Conservation (phyloP, 2,797 vertebrate species). For the Carduelis carduelis region DNA sequence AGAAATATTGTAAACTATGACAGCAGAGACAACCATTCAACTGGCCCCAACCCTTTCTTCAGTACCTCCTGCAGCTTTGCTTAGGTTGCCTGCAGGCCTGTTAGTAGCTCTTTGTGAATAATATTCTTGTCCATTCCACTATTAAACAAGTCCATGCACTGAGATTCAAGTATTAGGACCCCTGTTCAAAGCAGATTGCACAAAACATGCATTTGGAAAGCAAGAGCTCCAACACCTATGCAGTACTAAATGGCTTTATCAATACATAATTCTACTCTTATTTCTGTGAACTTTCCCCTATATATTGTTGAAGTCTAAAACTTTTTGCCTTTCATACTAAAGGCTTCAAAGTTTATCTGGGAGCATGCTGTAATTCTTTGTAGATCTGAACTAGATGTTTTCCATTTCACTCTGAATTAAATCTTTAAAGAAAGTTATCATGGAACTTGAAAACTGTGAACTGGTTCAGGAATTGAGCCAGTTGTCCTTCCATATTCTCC, state of each 20-base stretch:
- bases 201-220: not conserved
- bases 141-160: fast-evolving
- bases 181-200: not conserved
- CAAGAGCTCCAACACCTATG: not conserved
- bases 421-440: not conserved
- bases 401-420: not conserved
- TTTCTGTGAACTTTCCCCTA: not conserved
- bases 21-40: not conserved
- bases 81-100: not conserved
- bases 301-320: not conserved
- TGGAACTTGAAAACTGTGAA: not conserved
- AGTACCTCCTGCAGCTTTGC: not conserved
- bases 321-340: not conserved
- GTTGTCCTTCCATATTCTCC: not conserved
- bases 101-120: not conserved
- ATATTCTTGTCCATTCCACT: not conserved
- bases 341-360: not conserved
- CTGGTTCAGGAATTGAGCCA: not conserved
- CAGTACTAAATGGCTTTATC: not conserved
- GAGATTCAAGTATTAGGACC: not conserved
- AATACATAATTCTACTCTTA: not conserved
- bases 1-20: not conserved
- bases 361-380: not conserved
- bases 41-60: not conserved
- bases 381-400: not conserved